phyloP scores from a whole-genome alignment of 2,797 vertebrate species.

The Natrix natrix region DNA sequence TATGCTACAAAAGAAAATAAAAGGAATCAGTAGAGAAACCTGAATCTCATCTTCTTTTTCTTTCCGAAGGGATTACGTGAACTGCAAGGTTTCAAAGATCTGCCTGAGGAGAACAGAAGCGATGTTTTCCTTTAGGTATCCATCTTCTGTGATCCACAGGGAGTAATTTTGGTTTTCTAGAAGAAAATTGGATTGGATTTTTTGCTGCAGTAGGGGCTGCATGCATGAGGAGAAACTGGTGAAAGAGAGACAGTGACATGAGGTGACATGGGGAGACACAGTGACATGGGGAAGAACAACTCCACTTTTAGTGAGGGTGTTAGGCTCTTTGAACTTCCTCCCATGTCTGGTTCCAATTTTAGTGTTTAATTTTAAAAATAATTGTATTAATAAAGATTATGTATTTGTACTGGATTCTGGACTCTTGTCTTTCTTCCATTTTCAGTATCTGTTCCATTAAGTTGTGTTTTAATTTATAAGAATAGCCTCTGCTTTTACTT shows the following conservation, averaged over 20 bases:
- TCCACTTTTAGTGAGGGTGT: not conserved
- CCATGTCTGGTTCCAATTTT: not conserved
- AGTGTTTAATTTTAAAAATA: not conserved
- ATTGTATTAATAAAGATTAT: slow-evolving; percentile 2
- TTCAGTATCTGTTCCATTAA: not conserved
- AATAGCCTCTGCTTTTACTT: not conserved
- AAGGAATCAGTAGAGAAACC: not conserved
- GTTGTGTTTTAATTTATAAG: not conserved
- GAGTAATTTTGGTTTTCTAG: not conserved
- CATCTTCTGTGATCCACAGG: slow-evolving; percentile 6
- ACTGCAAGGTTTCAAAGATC: slow-evolving; percentile 79
- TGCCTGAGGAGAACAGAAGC: slow-evolving; percentile 66
- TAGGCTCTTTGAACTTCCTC: not conserved
- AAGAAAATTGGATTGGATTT: slow-evolving; percentile 3
- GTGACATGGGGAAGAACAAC: not conserved
- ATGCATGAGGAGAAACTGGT: not conserved
- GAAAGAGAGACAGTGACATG: not conserved
- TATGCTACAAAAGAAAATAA: not conserved
- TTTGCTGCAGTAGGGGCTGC: not conserved
- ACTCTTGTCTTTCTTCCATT: not conserved
- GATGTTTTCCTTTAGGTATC: slow-evolving; percentile 53
- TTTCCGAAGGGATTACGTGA: slow-evolving; percentile 81
- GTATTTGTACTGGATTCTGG: not conserved
- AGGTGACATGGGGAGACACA: not conserved
- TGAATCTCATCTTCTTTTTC: not conserved